Evolutionary conservation across 2,113 vertebrate genomes (phyloP).

Genomic region (Turnix velox): DNA sequence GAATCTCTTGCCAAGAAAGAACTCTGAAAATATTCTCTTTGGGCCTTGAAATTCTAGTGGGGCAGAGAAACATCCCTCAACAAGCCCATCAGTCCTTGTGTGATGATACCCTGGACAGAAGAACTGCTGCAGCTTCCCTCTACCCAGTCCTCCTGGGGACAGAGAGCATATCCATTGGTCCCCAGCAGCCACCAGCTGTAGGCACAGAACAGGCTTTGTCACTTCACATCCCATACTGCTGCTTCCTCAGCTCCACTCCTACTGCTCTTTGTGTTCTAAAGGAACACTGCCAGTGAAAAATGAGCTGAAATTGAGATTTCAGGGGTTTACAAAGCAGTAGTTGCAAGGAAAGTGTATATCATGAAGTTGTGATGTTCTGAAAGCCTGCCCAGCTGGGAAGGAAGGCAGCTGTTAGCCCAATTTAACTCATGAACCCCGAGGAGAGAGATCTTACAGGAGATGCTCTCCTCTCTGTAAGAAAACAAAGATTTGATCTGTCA

Average conservation of each 20-base stretch:
- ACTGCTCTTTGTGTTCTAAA: background rate
- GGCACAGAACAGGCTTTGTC: background rate
- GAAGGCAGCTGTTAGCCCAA: background rate
- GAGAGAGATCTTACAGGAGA: background rate
- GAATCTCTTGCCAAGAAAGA: background rate
- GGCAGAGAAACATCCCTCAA: background rate
- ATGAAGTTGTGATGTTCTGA: background rate
- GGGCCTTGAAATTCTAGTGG: background rate
- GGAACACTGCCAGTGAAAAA: background rate
- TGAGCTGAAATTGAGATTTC: background rate
- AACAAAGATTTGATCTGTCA: background rate
- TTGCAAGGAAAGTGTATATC: background rate
- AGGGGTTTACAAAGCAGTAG: background rate
- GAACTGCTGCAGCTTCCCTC: background rate
- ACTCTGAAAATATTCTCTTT: background rate
- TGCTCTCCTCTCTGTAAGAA: background rate
- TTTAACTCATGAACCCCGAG: background rate
- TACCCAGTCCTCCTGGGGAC: background rate
- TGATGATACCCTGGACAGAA: background rate
- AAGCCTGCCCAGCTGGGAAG: background rate
- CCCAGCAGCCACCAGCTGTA: background rate
- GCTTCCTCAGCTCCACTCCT: background rate
- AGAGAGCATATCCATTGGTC: rapidly evolving
- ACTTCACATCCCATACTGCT: background rate
- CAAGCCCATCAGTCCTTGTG: background rate